These are phyloP conservation scores for Coenonympha glycerion DNA, from an alignment of 2,888 invertebrate species.

Conservation along the genomic window DNA sequence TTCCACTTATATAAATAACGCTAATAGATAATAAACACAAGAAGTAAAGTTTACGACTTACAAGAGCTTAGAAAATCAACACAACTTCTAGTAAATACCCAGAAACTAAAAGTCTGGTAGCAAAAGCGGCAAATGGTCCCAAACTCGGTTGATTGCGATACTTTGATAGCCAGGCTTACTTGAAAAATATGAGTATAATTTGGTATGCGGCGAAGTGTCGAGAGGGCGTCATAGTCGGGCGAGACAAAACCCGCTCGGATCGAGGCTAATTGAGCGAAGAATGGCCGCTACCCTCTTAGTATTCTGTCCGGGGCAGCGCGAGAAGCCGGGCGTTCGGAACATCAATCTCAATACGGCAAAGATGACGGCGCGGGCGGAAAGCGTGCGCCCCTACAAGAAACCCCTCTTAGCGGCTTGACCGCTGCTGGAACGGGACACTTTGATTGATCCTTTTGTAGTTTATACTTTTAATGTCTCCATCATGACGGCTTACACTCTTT, in stretches of 20 bases:
- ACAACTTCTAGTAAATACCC: not conserved
- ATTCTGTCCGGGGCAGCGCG: constrained; percentile 56
- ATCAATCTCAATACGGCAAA: constrained; percentile 72
- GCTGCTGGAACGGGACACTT: constrained; percentile 41
- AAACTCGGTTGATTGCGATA: constrained; percentile 39
- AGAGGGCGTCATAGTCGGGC: constrained; percentile 43
- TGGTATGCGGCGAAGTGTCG: constrained; percentile 63
- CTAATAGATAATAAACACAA: not conserved
- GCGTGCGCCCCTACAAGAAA: constrained; percentile 61
- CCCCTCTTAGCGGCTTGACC: constrained; percentile 61
- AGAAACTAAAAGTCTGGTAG: not conserved
- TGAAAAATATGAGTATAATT: constrained; percentile 66
- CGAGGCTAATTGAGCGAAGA: constrained; percentile 69
- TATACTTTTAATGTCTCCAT: constrained; percentile 13
- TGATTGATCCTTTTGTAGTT: constrained; percentile 53
- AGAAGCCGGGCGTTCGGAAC: constrained; percentile 52
- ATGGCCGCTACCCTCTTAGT: constrained; percentile 63
- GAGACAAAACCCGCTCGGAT: constrained; percentile 56
- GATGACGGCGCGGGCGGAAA: constrained; percentile 68
- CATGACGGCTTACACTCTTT: constrained; percentile 10
- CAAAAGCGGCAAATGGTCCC: constrained; percentile 25
- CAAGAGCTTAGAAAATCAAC: not conserved
- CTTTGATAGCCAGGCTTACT: constrained; percentile 57
- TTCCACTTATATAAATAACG: too few relatives aligned
- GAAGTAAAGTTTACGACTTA: too few relatives aligned